phyloP scores from a whole-genome alignment of 2,113 vertebrate species.

The Polypterus bichir region DNA sequence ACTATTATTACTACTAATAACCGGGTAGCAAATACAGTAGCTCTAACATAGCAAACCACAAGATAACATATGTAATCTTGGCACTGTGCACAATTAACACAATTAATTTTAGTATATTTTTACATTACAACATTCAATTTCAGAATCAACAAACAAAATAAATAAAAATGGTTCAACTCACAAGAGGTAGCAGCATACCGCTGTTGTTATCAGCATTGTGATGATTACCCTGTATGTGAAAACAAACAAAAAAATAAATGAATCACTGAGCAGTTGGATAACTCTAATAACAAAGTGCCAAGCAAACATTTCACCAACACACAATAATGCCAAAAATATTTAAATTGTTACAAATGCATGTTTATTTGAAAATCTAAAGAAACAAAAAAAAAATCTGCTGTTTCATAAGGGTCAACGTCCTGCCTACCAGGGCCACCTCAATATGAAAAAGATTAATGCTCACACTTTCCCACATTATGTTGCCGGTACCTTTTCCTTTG shows the following conservation, averaged over 20 bases:
- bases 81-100: too few species aligned
- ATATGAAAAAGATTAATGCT: too few species aligned
- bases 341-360: neutral
- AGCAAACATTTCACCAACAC: neutral
- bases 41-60: too few species aligned
- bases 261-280: neutral
- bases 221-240: conserved; percentile 71
- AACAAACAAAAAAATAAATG: neutral
- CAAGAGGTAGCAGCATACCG: conserved; percentile 93
- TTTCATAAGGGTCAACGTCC: neutral
- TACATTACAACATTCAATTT: too few species aligned
- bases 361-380: neutral
- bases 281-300: too few species aligned
- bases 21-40: too few species aligned
- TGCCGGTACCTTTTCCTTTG: too few species aligned
- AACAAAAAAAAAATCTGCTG: neutral
- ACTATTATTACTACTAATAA: too few species aligned
- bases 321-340: neutral
- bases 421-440: neutral
- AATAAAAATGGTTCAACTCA: conserved; percentile 47
- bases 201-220: conserved; percentile 85
- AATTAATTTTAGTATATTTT: too few species aligned
- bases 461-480: too few species aligned
- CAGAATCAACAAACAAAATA: too few species aligned
- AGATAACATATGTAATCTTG: too few species aligned